Conservation (phyloP, 2,797 vertebrate genomes). For the Miichthys miiuy region DNA sequence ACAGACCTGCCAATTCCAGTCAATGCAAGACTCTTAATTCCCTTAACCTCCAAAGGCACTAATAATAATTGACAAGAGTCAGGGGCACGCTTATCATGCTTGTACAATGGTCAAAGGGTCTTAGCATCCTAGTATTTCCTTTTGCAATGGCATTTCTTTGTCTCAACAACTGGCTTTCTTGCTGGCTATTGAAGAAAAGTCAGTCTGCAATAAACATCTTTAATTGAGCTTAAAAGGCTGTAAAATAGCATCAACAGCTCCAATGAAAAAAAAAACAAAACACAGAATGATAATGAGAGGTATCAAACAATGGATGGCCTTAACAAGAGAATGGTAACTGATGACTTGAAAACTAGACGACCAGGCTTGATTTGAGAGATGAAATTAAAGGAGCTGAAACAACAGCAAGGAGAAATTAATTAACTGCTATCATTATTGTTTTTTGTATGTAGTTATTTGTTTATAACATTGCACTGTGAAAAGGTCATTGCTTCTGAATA, state of each 20-base stretch:
- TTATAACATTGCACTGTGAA: constrained; percentile 16
- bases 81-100: not conserved
- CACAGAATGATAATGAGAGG: constrained; percentile 62
- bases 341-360: constrained; percentile 30
- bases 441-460: constrained; percentile 14
- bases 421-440: not conserved
- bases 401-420: constrained; percentile 37
- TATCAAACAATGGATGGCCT: constrained; percentile 61
- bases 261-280: constrained; percentile 61
- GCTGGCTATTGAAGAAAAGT: constrained; percentile 60
- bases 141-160: constrained; percentile 21
- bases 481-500: not conserved
- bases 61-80: constrained; percentile 32
- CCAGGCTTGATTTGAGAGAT: constrained; percentile 26
- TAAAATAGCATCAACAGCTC: constrained; percentile 77
- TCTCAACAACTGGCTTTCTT: constrained; percentile 32
- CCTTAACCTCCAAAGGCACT: constrained; percentile 19
- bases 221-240: constrained; percentile 80
- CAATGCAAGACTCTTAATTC: constrained; percentile 26
- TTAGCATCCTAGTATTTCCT: constrained; percentile 5
- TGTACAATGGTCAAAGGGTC: constrained; percentile 23
- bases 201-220: constrained; percentile 65
- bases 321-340: constrained; percentile 55
- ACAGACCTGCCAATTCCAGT: constrained; percentile 43
- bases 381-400: constrained; percentile 40